A percentile compares a stretch with the other conserved stretches of the same genome.
Conservation (phyloP, 2,797 vertebrate genomes). For the Ctenosaura bakeri region DNA sequence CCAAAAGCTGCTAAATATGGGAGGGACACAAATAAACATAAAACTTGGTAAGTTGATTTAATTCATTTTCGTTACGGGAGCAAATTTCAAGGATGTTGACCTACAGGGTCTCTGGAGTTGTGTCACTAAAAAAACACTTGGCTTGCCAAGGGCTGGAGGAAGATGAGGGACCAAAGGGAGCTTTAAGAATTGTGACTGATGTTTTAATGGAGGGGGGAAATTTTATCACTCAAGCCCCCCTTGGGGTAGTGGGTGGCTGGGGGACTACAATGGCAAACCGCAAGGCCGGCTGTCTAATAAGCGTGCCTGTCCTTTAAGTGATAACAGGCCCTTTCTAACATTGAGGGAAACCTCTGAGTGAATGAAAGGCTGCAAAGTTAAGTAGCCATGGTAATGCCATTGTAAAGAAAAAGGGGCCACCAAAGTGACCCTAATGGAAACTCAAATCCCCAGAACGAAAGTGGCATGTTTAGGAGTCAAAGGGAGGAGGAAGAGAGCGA, state of each 20-base stretch:
- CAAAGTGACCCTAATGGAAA: constrained; percentile 72
- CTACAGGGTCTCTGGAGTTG: too few species aligned
- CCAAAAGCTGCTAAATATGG: not conserved
- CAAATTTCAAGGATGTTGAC: not conserved
- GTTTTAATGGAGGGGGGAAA: not conserved
- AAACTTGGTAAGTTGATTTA: not conserved
- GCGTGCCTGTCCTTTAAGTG: constrained; percentile 62
- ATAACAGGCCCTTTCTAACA: constrained; percentile 71
- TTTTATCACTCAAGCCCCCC: constrained; percentile 32
- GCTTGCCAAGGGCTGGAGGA: not conserved
- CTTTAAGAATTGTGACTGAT: not conserved
- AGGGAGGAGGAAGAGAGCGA: not conserved
- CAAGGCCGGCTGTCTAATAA: constrained; percentile 54
- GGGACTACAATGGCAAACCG: not conserved
- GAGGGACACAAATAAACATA: not conserved
- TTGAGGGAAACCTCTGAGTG: constrained; percentile 66
- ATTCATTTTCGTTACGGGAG: not conserved
- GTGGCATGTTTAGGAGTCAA: constrained; percentile 10
- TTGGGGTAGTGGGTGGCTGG: constrained; percentile 8
- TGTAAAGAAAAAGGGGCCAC: constrained; percentile 70
- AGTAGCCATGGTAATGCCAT: constrained; percentile 74
- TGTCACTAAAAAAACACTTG: not conserved
- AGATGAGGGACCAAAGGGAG: not conserved
- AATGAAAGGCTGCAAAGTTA: constrained; percentile 71
- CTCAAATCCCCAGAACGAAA: constrained; percentile 75